Percentiles rank a stretch among this genome's conserved stretches.
Conservation (phyloP, 2,797 vertebrate species). For the Halcyon chelicuti region DNA sequence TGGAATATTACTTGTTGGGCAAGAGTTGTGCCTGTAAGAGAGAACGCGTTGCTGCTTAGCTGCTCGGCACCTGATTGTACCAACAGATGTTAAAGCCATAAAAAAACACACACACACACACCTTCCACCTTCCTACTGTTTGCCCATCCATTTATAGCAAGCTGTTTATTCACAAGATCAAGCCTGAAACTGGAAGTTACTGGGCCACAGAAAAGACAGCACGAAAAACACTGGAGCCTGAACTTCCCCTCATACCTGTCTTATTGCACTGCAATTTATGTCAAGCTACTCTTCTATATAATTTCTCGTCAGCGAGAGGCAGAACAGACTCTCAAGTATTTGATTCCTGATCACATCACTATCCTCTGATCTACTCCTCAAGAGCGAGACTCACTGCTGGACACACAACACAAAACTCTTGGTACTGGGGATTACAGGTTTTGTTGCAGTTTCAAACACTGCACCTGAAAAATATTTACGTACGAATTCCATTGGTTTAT, state of each 20-base stretch:
- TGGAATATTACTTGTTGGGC: neutral
- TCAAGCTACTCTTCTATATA: neutral
- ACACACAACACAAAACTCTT: too few relatives aligned
- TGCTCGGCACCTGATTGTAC: neutral
- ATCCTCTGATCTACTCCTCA: neutral
- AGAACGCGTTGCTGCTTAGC: neutral
- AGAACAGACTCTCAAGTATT: neutral
- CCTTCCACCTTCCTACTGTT: neutral
- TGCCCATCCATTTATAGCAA: neutral
- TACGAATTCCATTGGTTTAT: neutral
- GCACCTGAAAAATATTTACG: neutral
- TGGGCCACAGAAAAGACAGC: neutral
- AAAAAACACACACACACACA: neutral
- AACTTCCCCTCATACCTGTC: neutral
- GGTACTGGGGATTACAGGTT: neutral
- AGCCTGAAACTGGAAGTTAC: neutral
- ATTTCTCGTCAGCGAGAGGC: neutral
- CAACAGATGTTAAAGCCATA: neutral
- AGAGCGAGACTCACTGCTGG: neutral
- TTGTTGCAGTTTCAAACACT: neutral
- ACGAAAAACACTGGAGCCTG: neutral
- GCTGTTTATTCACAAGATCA: neutral
- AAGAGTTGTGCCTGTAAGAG: neutral
- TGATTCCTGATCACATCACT: neutral
- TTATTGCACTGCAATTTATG: neutral